phyloP scores from a whole-genome alignment of 2,888 invertebrate genomes.

The Helobdella robusta region DNA sequence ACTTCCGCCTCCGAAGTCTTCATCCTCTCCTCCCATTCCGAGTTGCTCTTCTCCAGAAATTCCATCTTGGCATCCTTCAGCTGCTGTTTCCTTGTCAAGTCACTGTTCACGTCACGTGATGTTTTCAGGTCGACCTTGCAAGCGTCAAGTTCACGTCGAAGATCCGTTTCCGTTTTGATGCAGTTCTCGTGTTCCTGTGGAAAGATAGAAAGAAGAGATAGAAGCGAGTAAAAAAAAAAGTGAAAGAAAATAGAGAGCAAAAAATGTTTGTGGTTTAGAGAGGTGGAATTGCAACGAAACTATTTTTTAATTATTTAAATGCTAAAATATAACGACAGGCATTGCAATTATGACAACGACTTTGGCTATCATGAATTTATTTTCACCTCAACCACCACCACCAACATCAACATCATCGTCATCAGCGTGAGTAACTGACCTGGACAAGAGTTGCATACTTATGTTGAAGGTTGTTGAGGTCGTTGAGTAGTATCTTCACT shows the following conservation, averaged over 20 bases:
- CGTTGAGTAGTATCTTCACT: not conserved
- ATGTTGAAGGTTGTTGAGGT: slow-evolving; percentile 13
- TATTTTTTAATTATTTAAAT: too few relatives aligned
- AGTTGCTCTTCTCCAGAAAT: not conserved
- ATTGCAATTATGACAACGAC: too few relatives aligned
- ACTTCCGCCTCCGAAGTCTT: slow-evolving; percentile 1
- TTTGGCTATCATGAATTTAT: too few relatives aligned
- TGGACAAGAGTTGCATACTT: not conserved
- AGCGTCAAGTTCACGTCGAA: not conserved
- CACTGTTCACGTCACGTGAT: not conserved
- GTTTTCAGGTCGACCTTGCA: slow-evolving; percentile 7
- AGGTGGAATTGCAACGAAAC: too few relatives aligned
- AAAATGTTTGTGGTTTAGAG: too few relatives aligned
- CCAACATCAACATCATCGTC: too few relatives aligned
- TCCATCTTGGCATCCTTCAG: slow-evolving; percentile 14
- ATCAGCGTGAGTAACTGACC: too few relatives aligned
- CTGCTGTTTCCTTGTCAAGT: slow-evolving; percentile 1
- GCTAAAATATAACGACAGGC: too few relatives aligned
- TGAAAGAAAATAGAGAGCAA: too few relatives aligned
- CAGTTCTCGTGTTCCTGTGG: slow-evolving; percentile 14
- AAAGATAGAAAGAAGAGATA: too few relatives aligned
- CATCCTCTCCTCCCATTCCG: not conserved
- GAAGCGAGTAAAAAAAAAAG: too few relatives aligned
- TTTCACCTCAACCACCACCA: too few relatives aligned
- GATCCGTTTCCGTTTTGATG: not conserved